A percentile compares a stretch with the other conserved stretches of the same genome.
These are phyloP conservation scores for Coecobrya sp. DNA, from an alignment of 2,888 invertebrate species.

Conservation along the genomic window DNA sequence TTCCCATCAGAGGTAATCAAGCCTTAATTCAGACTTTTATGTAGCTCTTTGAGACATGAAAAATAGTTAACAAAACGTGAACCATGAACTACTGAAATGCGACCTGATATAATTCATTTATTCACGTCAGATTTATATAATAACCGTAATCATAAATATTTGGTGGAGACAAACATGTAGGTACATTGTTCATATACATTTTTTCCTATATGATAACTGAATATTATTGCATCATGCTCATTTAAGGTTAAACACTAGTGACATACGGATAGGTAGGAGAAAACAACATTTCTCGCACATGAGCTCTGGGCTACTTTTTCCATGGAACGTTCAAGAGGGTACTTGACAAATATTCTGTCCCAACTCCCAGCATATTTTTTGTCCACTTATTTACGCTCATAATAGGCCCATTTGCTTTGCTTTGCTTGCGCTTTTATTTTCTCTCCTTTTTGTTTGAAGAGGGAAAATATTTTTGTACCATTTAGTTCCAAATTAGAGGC, in stretches of 20 bases:
- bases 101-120: slow-evolving; percentile 70
- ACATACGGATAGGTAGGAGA: neutral
- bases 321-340: slow-evolving; percentile 66
- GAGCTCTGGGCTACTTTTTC: neutral
- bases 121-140: slow-evolving; percentile 40
- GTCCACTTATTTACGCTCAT: slow-evolving; percentile 77
- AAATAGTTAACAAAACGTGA: slow-evolving; percentile 61
- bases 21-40: slow-evolving; percentile 72
- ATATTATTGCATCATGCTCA: neutral
- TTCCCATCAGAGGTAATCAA: slow-evolving; percentile 79
- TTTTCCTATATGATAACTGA: too few relatives aligned
- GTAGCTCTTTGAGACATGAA: slow-evolving; percentile 59
- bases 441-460: slow-evolving; percentile 61
- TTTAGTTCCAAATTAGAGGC: slow-evolving; percentile 80
- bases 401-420: slow-evolving; percentile 73
- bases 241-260: neutral
- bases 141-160: slow-evolving; percentile 29
- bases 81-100: slow-evolving; percentile 62
- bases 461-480: slow-evolving; percentile 66
- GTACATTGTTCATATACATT: too few relatives aligned
- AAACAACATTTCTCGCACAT: slow-evolving; percentile 6
- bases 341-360: slow-evolving; percentile 78
- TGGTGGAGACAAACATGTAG: slow-evolving; percentile 51
- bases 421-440: slow-evolving; percentile 79
- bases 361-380: slow-evolving; percentile 72